Percentiles rank a stretch among this genome's conserved stretches.
Evolutionary conservation across 2,113 vertebrate genomes (phyloP).

Genomic region (Macrotis lagotis): DNA sequence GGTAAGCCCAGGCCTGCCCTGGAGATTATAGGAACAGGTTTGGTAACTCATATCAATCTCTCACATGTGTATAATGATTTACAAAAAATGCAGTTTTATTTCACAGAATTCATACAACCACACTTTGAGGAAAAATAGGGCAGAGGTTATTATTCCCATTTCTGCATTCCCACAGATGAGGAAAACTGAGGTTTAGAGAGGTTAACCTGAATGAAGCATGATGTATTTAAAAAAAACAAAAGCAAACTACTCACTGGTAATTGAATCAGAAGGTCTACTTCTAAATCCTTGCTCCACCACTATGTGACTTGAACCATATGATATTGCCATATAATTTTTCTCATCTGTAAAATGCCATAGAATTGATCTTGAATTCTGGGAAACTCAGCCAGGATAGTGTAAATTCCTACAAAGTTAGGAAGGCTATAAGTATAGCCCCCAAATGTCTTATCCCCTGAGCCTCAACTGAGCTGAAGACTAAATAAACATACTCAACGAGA

Average conservation of each 20-base stretch:
- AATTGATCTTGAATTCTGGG: background rate
- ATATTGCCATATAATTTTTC: background rate
- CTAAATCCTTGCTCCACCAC: background rate
- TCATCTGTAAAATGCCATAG: background rate
- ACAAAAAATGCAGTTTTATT: background rate
- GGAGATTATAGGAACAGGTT: background rate
- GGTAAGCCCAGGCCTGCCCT: background rate
- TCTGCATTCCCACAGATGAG: background rate
- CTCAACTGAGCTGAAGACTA: background rate
- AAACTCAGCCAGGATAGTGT: background rate
- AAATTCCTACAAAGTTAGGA: background rate
- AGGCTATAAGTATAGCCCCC: background rate
- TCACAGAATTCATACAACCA: slow-evolving; percentile 8
- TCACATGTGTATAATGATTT: background rate
- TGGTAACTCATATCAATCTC: background rate
- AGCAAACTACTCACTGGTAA: background rate
- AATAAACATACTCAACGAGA: background rate
- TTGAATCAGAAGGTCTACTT: background rate
- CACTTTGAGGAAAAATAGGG: background rate
- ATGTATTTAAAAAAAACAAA: background rate
- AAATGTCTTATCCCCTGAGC: background rate
- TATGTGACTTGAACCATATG: background rate
- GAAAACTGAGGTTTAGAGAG: background rate
- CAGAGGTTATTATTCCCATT: background rate
- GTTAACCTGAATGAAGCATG: background rate